Evolutionary conservation across 2,113 vertebrate genomes (phyloP).

Genomic region (Neotragus pygmaeus): DNA sequence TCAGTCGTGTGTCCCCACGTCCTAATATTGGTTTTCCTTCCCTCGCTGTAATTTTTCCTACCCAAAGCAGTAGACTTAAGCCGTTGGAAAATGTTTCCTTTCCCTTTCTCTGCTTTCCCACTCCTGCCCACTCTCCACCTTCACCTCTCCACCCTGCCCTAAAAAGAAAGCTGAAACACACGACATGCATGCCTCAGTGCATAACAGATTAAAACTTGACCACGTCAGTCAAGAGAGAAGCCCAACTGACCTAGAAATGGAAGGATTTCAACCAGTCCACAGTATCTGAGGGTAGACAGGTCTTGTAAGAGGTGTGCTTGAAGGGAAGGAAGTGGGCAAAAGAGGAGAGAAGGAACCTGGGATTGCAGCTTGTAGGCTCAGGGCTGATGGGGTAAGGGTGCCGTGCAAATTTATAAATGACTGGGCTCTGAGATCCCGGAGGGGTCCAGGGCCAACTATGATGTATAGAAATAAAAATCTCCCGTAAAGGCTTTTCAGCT

Average conservation of each 20-base stretch:
- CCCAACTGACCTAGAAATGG: not conserved
- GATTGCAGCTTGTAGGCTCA: not conserved
- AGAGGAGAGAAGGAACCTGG: not conserved
- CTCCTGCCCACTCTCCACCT: not conserved
- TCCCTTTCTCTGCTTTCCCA: not conserved
- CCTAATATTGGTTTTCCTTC: not conserved
- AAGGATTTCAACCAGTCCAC: not conserved
- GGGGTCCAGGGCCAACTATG: not conserved
- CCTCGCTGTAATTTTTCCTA: not conserved
- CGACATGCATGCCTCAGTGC: not conserved
- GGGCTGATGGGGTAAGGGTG: not conserved
- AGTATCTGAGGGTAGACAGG: not conserved
- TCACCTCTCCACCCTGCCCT: not conserved
- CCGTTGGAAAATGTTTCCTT: not conserved
- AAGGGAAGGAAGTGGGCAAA: not conserved
- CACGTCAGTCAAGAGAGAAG: not conserved
- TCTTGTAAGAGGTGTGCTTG: not conserved
- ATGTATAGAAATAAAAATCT: not conserved
- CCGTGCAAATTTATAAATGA: not conserved
- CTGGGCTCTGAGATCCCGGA: not conserved
- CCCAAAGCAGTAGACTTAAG: not conserved
- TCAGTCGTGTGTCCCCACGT: not conserved
- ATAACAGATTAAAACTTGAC: not conserved
- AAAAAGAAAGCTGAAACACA: not conserved
- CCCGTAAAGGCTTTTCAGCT: not conserved